A percentile compares a stretch with the other conserved stretches of the same genome.
These are phyloP conservation scores for Deilephila porcellus DNA, from an alignment of 2,888 invertebrate genomes.

Conservation along the genomic window DNA sequence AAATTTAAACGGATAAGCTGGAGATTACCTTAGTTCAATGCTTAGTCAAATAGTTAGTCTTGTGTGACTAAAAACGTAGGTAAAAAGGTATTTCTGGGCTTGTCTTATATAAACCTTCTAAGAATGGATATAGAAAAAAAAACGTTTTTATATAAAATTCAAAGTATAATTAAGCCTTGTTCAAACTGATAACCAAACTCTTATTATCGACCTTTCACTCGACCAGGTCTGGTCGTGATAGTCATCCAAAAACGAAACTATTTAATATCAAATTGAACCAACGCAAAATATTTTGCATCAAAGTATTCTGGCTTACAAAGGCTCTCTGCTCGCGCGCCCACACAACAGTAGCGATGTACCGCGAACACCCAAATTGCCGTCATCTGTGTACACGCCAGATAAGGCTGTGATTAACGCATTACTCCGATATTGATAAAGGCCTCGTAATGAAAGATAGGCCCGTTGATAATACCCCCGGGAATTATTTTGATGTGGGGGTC, in stretches of 20 bases:
- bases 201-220: too few relatives aligned
- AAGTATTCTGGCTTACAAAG: neutral
- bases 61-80: too few relatives aligned
- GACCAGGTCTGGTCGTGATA: too few relatives aligned
- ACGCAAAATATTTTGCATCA: neutral
- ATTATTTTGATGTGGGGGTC: slow-evolving; percentile 18
- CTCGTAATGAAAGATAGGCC: slow-evolving; percentile 21
- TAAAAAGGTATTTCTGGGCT: too few relatives aligned
- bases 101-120: too few relatives aligned
- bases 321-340: neutral
- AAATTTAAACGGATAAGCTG: too few relatives aligned
- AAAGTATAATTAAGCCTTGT: too few relatives aligned
- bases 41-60: too few relatives aligned
- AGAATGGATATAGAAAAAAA: too few relatives aligned
- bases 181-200: too few relatives aligned
- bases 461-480: neutral
- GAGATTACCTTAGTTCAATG: too few relatives aligned
- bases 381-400: slow-evolving; percentile 34
- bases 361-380: slow-evolving; percentile 31
- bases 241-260: neutral
- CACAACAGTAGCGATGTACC: slow-evolving; percentile 6
- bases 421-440: slow-evolving; percentile 26
- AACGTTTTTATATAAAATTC: too few relatives aligned
- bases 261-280: neutral
- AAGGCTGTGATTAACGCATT: slow-evolving; percentile 33